Base-by-base conservation (phyloP, 53 echinoderm and acorn worm genomes). In the Arbacia lixula region DNA sequence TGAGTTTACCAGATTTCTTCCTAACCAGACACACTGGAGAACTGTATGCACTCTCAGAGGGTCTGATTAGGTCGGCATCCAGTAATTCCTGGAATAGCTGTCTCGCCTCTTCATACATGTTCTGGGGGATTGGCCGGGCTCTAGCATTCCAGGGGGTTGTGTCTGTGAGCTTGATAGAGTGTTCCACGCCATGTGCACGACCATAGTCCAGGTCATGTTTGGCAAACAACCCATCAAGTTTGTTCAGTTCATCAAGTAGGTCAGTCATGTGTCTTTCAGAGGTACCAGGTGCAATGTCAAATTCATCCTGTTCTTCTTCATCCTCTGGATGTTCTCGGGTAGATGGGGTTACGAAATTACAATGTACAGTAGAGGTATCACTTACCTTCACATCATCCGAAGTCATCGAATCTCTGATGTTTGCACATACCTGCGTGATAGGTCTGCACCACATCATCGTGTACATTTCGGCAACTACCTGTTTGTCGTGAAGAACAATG, bases 61-160 rank as follows among this genome's bases (percentile, higher is more conserved):
- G 66, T 64, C 83, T 83, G 1, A 83, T 83, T 21, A 65, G 30
- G 5, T 20, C 36, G 22, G 66, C 67, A 53, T 83, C 83, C 22
- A 83, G 27, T 0, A 83, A 39, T 27, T 46, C 67, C 16, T 83
- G 83, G 20, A 83, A 65, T 1, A 66, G 83, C 16, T 65, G 66
- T 50, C 52, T 21, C 2, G 51, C 79, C 26, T 78, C 79, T 60
- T 78, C 79, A 24, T 78, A 78, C 75, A 77, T 77, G 27, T 36
- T 77, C 30, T 63, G 64, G n/a, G 83, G 83, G 42, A 83, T 83
- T 46, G 64, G 66, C 4, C 66, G 51, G 20, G 49, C 64, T 19
- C 64, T 22, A 2, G 49, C 29, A 65, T 83, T 63, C 46, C 49
- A 63, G 2, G 49, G 64, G 28, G 49, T 63, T 27, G 22, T 51